phyloP scores from a whole-genome alignment of 30 jellyfish, hydroid and myxozoan species.

The Aurelia aurita region DNA sequence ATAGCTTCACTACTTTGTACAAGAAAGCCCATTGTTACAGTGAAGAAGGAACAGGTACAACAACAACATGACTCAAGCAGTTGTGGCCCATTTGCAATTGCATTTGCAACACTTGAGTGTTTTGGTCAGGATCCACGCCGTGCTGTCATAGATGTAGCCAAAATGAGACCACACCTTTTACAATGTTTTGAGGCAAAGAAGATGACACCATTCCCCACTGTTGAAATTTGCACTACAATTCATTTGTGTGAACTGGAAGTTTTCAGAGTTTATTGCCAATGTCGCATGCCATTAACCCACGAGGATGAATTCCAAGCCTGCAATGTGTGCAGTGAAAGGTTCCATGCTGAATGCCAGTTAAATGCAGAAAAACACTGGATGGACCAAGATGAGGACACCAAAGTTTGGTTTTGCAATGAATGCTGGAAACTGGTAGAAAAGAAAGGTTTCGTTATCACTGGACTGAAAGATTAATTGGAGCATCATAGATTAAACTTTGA shows the following conservation, averaged over 20 bases:
- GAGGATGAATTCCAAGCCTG: not conserved
- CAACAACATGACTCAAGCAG: slow-evolving; percentile 3
- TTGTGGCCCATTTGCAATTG: slow-evolving; percentile 25
- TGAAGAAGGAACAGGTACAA: slow-evolving; percentile 11
- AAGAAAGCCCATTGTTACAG: not conserved
- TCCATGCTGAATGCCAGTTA: slow-evolving; percentile 4
- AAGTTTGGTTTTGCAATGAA: not conserved
- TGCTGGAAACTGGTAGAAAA: not conserved
- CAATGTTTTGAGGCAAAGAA: not conserved
- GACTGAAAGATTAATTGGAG: too few species aligned
- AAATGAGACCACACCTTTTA: slow-evolving; percentile 25
- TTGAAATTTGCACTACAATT: not conserved
- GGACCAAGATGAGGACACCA: not conserved
- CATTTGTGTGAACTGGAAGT: slow-evolving; percentile 4
- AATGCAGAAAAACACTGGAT: not conserved
- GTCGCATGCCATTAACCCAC: slow-evolving; percentile 8
- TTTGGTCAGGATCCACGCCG: slow-evolving; percentile 12
- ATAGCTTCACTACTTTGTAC: not conserved
- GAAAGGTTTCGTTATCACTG: too few species aligned
- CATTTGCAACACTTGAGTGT: slow-evolving; percentile 6
- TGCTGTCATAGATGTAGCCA: not conserved
- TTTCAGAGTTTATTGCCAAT: slow-evolving; percentile 2
- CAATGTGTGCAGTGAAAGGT: slow-evolving; percentile 11
- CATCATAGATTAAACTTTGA: too few species aligned
- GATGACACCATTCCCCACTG: slow-evolving; percentile 11